Evolutionary conservation across 1,140 invertebrate species (phyloP).

Genomic region (Papilio polyxenes): DNA sequence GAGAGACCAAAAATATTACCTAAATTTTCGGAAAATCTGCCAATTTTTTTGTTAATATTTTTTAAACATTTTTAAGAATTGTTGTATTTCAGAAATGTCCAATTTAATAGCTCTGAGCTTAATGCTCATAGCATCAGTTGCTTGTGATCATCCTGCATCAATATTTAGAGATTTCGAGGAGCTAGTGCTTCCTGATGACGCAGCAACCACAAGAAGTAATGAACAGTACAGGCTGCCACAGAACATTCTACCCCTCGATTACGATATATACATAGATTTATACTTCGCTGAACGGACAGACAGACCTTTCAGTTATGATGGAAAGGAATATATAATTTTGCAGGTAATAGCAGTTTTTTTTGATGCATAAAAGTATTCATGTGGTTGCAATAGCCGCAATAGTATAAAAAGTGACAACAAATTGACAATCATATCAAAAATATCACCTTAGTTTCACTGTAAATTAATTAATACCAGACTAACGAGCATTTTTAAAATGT

Average conservation of each 20-base stretch:
- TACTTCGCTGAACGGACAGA: constrained; percentile 66
- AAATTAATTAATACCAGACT: too few relatives aligned
- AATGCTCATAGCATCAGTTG: constrained; percentile 45
- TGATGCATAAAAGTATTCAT: neutral
- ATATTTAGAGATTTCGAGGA: constrained; percentile 57
- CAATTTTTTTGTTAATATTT: too few relatives aligned
- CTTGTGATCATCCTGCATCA: constrained; percentile 55
- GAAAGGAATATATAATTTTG: constrained; percentile 60
- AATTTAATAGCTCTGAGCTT: constrained; percentile 48
- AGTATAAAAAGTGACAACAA: too few relatives aligned
- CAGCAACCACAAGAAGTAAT: constrained; percentile 43
- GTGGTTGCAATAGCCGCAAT: too few relatives aligned
- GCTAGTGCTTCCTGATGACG: constrained; percentile 32
- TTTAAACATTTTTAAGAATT: neutral
- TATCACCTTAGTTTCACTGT: too few relatives aligned
- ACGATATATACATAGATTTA: constrained; percentile 71
- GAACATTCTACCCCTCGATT: constrained; percentile 67
- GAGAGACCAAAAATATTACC: too few relatives aligned
- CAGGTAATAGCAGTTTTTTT: constrained; percentile 53
- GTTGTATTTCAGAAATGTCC: constrained; percentile 64
- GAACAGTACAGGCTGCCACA: constrained; percentile 64
- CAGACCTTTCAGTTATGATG: constrained; percentile 69
- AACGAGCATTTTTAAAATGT: too few relatives aligned
- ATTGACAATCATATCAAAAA: too few relatives aligned
- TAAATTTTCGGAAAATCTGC: too few relatives aligned